Conservation (phyloP, 1,140 invertebrate genomes). For the Chironomus striatipennis region DNA sequence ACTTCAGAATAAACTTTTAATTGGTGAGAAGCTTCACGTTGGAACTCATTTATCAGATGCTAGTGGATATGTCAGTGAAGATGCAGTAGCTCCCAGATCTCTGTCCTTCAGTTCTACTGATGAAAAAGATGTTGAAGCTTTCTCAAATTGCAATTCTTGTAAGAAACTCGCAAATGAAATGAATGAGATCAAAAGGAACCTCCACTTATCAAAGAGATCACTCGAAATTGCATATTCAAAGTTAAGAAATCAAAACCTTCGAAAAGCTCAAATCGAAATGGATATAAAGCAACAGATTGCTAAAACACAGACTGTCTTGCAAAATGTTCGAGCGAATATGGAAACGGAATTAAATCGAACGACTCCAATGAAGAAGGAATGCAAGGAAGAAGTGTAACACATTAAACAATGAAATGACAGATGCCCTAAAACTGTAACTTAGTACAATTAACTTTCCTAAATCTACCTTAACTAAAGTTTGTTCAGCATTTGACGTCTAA, state of each 20-base stretch:
- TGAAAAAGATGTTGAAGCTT: not conserved
- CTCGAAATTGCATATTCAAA: slow-evolving; percentile 48
- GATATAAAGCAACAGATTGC: slow-evolving; percentile 50
- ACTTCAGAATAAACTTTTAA: slow-evolving; percentile 39
- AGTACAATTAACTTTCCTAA: not conserved
- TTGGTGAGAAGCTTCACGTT: slow-evolving; percentile 27
- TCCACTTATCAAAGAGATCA: slow-evolving; percentile 43
- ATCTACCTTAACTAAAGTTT: too few relatives aligned
- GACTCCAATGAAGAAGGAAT: not conserved
- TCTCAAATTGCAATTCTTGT: slow-evolving; percentile 32
- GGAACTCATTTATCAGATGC: slow-evolving; percentile 23
- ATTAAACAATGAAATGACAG: too few relatives aligned
- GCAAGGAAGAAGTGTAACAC: not conserved
- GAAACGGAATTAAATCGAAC: slow-evolving; percentile 33
- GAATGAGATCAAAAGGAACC: slow-evolving; percentile 42
- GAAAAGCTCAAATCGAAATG: slow-evolving; percentile 48
- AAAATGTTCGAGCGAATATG: slow-evolving; percentile 48
- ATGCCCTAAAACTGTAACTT: not conserved
- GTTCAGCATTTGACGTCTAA: too few relatives aligned
- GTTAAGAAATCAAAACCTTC: slow-evolving; percentile 45
- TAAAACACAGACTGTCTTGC: slow-evolving; percentile 49
- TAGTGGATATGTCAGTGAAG: slow-evolving; percentile 21
- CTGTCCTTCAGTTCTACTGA: not conserved
- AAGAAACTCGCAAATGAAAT: slow-evolving; percentile 46
- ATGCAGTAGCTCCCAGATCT: not conserved